Base-by-base conservation (phyloP, 2,797 vertebrate species). In the Sebastolobus altivelis region DNA sequence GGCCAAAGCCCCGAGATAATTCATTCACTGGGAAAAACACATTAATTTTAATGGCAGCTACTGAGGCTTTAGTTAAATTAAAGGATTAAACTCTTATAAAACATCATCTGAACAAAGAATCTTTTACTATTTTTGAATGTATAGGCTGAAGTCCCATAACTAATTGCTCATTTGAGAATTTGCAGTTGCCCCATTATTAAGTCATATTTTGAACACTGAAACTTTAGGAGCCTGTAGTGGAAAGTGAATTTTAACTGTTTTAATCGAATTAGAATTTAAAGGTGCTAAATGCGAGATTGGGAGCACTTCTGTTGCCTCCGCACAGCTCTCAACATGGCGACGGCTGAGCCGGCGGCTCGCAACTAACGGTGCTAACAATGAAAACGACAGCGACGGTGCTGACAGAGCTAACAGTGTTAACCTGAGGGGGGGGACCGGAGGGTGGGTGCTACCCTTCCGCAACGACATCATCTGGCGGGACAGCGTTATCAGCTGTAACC, bases 331-430 rank as follows among this genome's bases (percentile, higher is more conserved):
- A 40, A 40, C 1, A 40, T 40, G 38, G 38, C 38, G 13, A 0
- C 38, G 2, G 38, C 12, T 0, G 38, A 14, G 13, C 38, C 13
- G 38, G 13, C 1, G 0, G 38, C 0, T 14, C 13, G 13, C 38
- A 40, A 12, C 12, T 13, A 5, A 13, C 12, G 1, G 38, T 5
- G 12, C 38, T 40, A 12, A 38, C 37, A 38, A 4, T 38, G 37
- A 1, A 38, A 38, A 38, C 37, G 12, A 38, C 37, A 13, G 37
- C 37, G 13, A 38, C 37, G 1, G 37, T 0, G 37, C 37, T 38
- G 4, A 38, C 37, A 38, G 37, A 40, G 38, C 38, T 40, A 14
- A 40, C 38, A 0, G 38, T 40, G 12, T 6, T 40, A 14, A 40
- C 25, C 25, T n/a, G n/a, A n/a, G n/a, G n/a, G n/a, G n/a, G n/a